Base-by-base conservation (phyloP, 2,888 invertebrate genomes). In the Scaptomyza flava region DNA sequence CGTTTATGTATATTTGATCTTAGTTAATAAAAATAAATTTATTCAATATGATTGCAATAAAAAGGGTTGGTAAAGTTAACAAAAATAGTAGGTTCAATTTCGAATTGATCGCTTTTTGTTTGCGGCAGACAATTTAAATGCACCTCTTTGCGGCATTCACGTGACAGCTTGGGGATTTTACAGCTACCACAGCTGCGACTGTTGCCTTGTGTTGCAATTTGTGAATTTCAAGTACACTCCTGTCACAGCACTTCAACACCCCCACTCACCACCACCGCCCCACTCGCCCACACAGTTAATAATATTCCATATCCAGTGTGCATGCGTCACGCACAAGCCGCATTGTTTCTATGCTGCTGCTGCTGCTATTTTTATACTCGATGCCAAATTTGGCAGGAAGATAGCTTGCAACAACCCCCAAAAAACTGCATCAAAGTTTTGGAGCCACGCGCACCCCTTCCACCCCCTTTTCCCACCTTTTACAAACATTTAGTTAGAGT, bases 201-300 rank as follows among this genome's bases (percentile, higher is more conserved):
- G 74, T 48, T 48, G 72, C 76, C 67, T 74, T 77, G 72, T 62
- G 68, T 50, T 71, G 65, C 72, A 72, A 84, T 83, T 84, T 76
- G 75, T 81, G 75, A 79, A 77, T 79, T 77, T 79, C 77, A 84
- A 84, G 81, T 71, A 76, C 65, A 70, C 51, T 56, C 68, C 62
- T 46, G 38, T 31, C 58, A 63, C 17, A 11, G 23, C 41, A 11
- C 31, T 8, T 4, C 20, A 34, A 31, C 12, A 17, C 1, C n/a
- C 17, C 17, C 30, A 17, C 20, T 9, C 23, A 6, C 12, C 0
- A 11, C 36, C n/a, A 5, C 12, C n/a, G 20, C 9, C 11, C 14
- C 7, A 3, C 23, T 14, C 12, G 12, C 31, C 27, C 20, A 42
- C 34, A 8, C 41, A 34, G 47, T 43, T 42, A 14, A 38, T 41